A percentile compares a stretch with the other conserved stretches of the same genome.
Evolutionary conservation across 2,888 invertebrate genomes (phyloP).

Genomic region (Acronicta aceris): DNA sequence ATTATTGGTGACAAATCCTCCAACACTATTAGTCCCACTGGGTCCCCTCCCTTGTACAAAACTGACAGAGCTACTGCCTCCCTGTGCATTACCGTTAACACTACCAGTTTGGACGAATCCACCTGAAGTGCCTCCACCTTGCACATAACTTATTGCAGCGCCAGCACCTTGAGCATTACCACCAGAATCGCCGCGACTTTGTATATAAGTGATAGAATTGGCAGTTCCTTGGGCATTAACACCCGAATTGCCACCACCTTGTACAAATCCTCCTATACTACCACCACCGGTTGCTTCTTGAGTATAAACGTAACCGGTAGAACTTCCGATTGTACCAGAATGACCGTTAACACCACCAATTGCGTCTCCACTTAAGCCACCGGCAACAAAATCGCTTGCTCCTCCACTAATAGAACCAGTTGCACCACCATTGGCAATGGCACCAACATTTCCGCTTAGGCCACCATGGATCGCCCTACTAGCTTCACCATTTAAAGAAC

Average conservation of each 20-base stretch:
- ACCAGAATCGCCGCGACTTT: background rate
- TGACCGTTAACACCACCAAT: background rate
- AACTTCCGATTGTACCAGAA: background rate
- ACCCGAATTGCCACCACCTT: background rate
- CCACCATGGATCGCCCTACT: background rate
- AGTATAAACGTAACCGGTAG: background rate
- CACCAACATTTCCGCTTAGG: background rate
- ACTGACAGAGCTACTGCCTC: conserved; percentile 1
- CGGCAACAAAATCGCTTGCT: background rate
- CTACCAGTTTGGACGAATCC: conserved; percentile 4
- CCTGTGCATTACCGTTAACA: conserved; percentile 6
- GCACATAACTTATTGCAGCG: conserved; percentile 4
- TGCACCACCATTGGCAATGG: background rate
- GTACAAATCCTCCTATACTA: background rate
- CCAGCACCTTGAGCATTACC: background rate
- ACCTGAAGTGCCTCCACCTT: background rate
- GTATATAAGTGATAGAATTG: background rate
- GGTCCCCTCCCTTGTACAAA: conserved; percentile 1
- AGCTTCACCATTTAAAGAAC: background rate
- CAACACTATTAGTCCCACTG: background rate
- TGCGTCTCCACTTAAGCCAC: background rate
- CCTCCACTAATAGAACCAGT: background rate
- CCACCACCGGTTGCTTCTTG: too few species aligned
- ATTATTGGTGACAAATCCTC: background rate
- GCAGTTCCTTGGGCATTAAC: background rate